A percentile compares a stretch with the other conserved stretches of the same genome.
Conservation (phyloP, 2,888 invertebrate genomes). For the Rotaria socialis region DNA sequence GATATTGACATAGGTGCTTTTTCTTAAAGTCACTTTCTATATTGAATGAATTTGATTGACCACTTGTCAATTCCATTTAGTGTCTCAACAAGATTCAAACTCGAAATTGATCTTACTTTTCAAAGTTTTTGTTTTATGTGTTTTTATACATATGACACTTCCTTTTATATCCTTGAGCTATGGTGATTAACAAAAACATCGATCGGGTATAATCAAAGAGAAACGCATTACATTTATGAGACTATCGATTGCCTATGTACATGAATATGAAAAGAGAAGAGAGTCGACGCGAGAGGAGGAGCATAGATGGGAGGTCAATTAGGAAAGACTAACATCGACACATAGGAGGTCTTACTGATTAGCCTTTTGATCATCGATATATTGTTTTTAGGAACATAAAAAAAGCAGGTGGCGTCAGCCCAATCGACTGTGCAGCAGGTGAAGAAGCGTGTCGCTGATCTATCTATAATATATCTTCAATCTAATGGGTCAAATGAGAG, state of each 20-base stretch:
- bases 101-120: conserved; percentile 14
- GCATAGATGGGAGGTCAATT: conserved; percentile 17
- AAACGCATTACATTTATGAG: neutral
- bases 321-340: conserved; percentile 11
- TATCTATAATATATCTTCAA: neutral
- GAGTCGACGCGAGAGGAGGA: neutral
- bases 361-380: conserved; percentile 13
- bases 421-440: conserved; percentile 15
- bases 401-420: neutral
- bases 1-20: conserved; percentile 10
- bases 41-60: conserved; percentile 25
- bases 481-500: neutral
- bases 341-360: conserved; percentile 23
- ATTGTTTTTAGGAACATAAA: neutral
- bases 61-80: neutral
- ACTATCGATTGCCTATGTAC: neutral
- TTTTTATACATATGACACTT: conserved; percentile 4
- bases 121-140: neutral
- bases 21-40: neutral
- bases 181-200: neutral
- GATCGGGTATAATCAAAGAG: conserved; percentile 4
- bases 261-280: neutral
- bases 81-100: conserved; percentile 13
- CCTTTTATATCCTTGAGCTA: neutral
- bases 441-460: conserved; percentile 18